Percentiles rank a stretch among this genome's conserved stretches.
Evolutionary conservation across 2,888 invertebrate species (phyloP).

Genomic region (Drosophila limbata): DNA sequence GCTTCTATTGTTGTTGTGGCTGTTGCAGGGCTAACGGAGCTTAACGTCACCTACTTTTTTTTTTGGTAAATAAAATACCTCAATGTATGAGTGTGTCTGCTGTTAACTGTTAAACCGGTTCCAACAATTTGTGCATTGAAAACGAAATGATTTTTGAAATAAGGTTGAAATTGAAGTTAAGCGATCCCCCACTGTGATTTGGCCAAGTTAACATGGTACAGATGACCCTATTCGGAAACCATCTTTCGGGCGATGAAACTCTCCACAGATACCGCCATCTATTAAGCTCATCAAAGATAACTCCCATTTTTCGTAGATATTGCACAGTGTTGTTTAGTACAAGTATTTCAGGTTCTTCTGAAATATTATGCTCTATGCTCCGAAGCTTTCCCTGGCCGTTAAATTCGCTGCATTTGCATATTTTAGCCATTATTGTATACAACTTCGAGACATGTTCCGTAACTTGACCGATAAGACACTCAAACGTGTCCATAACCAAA

Average conservation of each 20-base stretch:
- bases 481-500: slow-evolving; percentile 57
- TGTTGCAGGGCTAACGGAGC: slow-evolving; percentile 71
- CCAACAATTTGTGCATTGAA: slow-evolving; percentile 65
- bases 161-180: slow-evolving; percentile 33
- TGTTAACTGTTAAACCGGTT: slow-evolving; percentile 74
- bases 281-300: not conserved
- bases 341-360: slow-evolving; percentile 1
- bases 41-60: slow-evolving; percentile 77
- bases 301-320: slow-evolving; percentile 1
- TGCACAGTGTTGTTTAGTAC: not conserved
- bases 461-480: slow-evolving; percentile 62
- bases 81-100: slow-evolving; percentile 19
- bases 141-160: slow-evolving; percentile 70
- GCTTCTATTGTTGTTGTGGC: slow-evolving; percentile 30
- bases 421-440: slow-evolving; percentile 33
- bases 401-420: slow-evolving; percentile 53
- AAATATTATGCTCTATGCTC: not conserved
- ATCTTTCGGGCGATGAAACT: not conserved
- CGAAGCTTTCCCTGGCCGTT: slow-evolving; percentile 1
- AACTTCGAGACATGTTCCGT: slow-evolving; percentile 46
- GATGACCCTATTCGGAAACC: slow-evolving; percentile 1
- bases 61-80: slow-evolving; percentile 63
- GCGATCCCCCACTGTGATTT: slow-evolving; percentile 55
- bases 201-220: slow-evolving; percentile 53
- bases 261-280: not conserved